Conservation (phyloP, 1,140 invertebrate genomes). For the Platorchestia sp. region DNA sequence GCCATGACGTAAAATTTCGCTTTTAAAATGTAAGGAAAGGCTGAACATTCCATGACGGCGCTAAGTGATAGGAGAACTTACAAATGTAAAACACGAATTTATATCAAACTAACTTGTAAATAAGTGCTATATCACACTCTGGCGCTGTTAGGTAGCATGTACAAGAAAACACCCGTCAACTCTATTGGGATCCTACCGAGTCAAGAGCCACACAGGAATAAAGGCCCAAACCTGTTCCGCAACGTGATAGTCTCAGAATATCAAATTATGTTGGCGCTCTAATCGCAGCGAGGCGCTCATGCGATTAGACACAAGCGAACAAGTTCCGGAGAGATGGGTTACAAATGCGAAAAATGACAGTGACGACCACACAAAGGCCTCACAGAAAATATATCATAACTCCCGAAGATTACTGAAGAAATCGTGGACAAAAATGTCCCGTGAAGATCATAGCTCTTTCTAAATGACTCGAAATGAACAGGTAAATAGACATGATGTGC, state of each 20-base stretch:
- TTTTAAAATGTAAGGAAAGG: neutral
- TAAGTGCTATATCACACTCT: no score
- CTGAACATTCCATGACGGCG: neutral
- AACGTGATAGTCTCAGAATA: neutral
- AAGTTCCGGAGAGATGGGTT: neutral
- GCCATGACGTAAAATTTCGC: neutral
- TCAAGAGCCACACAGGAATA: neutral
- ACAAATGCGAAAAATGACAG: neutral
- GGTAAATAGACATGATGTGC: no score
- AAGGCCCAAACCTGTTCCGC: neutral
- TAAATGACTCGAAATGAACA: neutral
- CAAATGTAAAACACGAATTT: neutral
- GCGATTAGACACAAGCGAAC: neutral
- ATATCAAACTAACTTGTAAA: no score
- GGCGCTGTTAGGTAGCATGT: neutral
- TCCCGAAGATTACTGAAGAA: neutral
- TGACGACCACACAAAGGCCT: neutral
- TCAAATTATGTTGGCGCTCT: neutral
- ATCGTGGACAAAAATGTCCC: neutral
- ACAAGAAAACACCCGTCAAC: neutral
- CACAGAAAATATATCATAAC: neutral
- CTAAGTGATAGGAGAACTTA: neutral
- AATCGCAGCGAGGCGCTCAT: neutral
- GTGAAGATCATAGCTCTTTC: neutral
- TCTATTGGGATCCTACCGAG: neutral